phyloP scores from a whole-genome alignment of 1,140 invertebrate species.

The Lasioglossum albipes region DNA sequence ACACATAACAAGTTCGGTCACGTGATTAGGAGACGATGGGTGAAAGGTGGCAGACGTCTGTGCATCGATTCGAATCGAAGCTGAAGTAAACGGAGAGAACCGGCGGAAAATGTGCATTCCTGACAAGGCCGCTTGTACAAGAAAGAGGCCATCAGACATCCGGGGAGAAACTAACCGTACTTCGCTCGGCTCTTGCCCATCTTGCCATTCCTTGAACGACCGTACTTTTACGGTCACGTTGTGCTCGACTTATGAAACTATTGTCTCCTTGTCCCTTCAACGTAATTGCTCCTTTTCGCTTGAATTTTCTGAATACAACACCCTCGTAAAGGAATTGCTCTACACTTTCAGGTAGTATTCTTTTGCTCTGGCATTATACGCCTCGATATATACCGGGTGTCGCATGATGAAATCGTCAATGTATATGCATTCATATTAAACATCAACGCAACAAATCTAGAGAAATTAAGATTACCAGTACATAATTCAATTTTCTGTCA shows the following conservation, averaged over 20 bases:
- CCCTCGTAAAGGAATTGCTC: not conserved
- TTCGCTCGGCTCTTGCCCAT: conserved; percentile 58
- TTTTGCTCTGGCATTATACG: not conserved
- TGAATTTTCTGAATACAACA: not conserved
- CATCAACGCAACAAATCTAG: no score
- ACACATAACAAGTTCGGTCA: conserved; percentile 11
- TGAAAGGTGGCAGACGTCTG: conserved; percentile 56
- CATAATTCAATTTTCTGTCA: no score
- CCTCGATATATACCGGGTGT: not conserved
- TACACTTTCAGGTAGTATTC: not conserved
- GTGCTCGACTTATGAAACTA: conserved; percentile 7
- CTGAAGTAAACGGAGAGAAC: conserved; percentile 64
- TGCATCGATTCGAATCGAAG: conserved; percentile 62
- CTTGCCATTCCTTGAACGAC: conserved; percentile 21
- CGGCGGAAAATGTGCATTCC: conserved; percentile 75
- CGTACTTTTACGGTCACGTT: conserved; percentile 50
- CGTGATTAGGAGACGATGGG: conserved; percentile 35
- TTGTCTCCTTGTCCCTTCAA: not conserved
- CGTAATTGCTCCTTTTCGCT: not conserved
- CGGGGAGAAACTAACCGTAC: conserved; percentile 78
- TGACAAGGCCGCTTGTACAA: conserved; percentile 74
- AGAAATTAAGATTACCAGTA: no score
- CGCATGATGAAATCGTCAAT: no score
- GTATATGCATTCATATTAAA: not conserved
- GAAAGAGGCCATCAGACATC: conserved; percentile 77